Base-by-base conservation (phyloP, 2,797 vertebrate genomes). In the Xyrichtys novacula region DNA sequence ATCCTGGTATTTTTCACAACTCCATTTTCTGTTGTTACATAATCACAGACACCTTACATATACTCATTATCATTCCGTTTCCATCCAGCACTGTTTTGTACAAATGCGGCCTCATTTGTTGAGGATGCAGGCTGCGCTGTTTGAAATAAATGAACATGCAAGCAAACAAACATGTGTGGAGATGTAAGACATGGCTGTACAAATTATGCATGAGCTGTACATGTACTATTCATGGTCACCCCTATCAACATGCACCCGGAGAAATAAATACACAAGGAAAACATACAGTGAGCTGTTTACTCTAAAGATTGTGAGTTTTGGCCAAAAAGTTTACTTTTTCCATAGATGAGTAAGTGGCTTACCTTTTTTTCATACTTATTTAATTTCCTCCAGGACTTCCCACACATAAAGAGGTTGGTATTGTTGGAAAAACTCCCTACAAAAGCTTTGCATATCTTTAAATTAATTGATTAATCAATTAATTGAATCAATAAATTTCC, bases 61-160 rank as follows among this genome's bases (percentile, higher is more conserved):
- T 20, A 53, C 68, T 84, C 63, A 81, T 88, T 75, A 81, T 63
- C 26, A 63, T 76, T 83, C 70, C 9, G 49, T 53, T 75, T 71
- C 65, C 62, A 49, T 72, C 62, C 49, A 42, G 57, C 61, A 11
- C 36, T 5, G 36, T 53, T 69, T 73, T 65, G 52, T 76, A 34
- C 59, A 49, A 72, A 48, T 52, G 47, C 67, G 63, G 54, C 19
- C 17, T 64, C 65, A 23, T 64, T 74, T 80, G 64, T 71, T 17
- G 14, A 28, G 52, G 48, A 67, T 31, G 59, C 38, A 59, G 25
- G 39, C 55, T 49, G 7, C 7, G 58, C 53, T 54, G 47, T 71
- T 52, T 65, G 2, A 65, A 63, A 49, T 49, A 63, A 36, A 48
- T 67, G 23, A 28, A 60, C 7, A 55, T 38, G 44, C 46, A 50